Conservation (phyloP, 2,888 invertebrate genomes). For the Cylindroiulus punctatus region DNA sequence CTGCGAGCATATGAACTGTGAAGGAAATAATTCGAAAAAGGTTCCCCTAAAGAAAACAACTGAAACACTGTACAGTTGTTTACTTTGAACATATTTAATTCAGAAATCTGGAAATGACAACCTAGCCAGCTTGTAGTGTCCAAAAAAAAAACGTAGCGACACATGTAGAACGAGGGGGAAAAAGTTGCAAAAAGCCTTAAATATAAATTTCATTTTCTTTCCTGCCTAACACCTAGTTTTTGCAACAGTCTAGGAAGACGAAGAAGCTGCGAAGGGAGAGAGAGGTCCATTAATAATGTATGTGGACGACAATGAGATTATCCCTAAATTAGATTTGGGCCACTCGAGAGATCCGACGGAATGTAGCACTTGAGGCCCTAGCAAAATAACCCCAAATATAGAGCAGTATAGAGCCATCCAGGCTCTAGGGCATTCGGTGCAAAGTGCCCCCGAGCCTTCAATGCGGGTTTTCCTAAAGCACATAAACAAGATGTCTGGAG, state of each 20-base stretch:
- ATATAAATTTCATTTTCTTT: constrained; percentile 31
- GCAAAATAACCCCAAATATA: not conserved
- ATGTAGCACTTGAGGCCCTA: constrained; percentile 20
- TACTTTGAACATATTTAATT: too few species aligned
- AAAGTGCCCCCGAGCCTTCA: constrained; percentile 26
- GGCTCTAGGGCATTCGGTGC: constrained; percentile 38
- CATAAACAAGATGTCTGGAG: constrained; percentile 17
- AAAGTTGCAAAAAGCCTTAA: not conserved
- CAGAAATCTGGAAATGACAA: not conserved
- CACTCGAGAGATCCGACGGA: constrained; percentile 13
- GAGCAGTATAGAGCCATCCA: not conserved
- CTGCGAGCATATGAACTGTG: too few species aligned
- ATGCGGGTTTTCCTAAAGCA: constrained; percentile 22
- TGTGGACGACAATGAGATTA: constrained; percentile 53
- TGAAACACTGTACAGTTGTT: too few species aligned
- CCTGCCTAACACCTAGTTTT: not conserved
- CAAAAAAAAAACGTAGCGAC: not conserved
- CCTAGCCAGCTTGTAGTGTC: not conserved
- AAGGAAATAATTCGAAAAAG: too few species aligned
- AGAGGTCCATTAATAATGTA: constrained; percentile 51
- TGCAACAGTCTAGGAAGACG: not conserved
- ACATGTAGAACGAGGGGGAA: not conserved
- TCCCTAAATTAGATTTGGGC: constrained; percentile 52
- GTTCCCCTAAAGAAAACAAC: too few species aligned
- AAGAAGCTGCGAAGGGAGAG: constrained; percentile 32